Evolutionary conservation across 2,888 invertebrate genomes (phyloP).

Genomic region (Tetanocera ferruginea): DNA sequence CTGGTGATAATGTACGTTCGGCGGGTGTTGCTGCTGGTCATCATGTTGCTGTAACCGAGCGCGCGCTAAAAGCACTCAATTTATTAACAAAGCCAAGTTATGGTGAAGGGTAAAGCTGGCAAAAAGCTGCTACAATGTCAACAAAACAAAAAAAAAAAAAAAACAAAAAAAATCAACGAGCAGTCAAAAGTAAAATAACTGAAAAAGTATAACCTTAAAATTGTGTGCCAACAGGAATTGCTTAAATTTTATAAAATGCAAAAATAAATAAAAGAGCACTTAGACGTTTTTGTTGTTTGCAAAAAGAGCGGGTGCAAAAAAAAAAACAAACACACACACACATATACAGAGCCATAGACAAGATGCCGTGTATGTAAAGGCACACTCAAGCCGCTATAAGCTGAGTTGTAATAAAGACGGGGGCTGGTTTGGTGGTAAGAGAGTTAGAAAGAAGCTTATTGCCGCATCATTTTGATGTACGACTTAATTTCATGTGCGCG

Average conservation of each 20-base stretch:
- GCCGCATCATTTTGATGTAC: slow-evolving; percentile 14
- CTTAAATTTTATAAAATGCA: background rate
- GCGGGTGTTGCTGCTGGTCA: background rate
- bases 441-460: background rate
- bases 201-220: background rate
- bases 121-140: no score
- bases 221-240: background rate
- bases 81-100: slow-evolving; percentile 31
- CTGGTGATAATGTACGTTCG: background rate
- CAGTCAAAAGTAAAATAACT: background rate
- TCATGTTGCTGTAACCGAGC: slow-evolving; percentile 41
- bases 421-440: background rate
- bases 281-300: no score
- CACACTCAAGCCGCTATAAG: no score
- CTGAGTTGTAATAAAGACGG: no score
- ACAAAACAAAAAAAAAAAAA: background rate
- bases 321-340: no score
- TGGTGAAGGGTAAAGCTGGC: no score
- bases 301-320: no score
- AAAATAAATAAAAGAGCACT: slow-evolving; percentile 10
- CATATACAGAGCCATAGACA: no score
- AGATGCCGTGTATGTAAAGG: no score
- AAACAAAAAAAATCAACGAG: background rate
- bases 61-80: slow-evolving; percentile 52
- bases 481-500: slow-evolving; percentile 27